Evolutionary conservation across 2,888 invertebrate species (phyloP), one percentile per base, ranked within the genome.

Genomic region (Eristalis pertinax): DNA sequence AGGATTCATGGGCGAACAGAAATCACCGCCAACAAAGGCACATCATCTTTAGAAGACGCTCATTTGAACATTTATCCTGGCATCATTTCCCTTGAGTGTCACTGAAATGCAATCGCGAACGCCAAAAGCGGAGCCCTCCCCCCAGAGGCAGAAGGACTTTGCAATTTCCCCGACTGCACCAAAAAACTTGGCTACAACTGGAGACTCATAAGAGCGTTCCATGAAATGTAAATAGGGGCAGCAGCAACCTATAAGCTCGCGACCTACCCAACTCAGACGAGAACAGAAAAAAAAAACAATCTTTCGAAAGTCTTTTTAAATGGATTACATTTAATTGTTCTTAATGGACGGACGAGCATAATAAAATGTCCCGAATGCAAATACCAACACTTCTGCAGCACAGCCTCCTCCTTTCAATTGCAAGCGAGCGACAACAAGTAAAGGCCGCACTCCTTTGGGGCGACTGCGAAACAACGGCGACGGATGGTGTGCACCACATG

Each of bases 271-370:
- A 5, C 32, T 10, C 32, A 22, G 5, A 5, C 7, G 32, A 5
- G n/a, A n/a, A 15, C 0, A 1, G 7, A 32, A 32, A 15, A 43
- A 2, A 1, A 7, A 35, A 8, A 35, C 11, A 35, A 10, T 19
- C n/a, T n/a, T 19, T 50, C n/a, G 15, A 50, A 50, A 19, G 43
- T 7, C n/a, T n/a, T n/a, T 77, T 82, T 76, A 29, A 82, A 76
- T 77, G 62, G 62, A 72, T 56, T 83, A 56, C 5, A 73, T 73
- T 72, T 73, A 83, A 83, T 68, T 73, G 83, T 73, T 56, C 19
- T 26, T n/a, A 72, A 43, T 38, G 35, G 22, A 58, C 24, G 72
- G 38, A 72, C 67, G 41, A 65, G 35, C 11, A 10, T 19, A n/a
- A 7, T 8, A 58, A 43, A 79, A 72, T 60, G 72, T 79, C 72